Evolutionary conservation across 64 coral and sea anemone species (phyloP), one percentile per base, ranked within the genome.

Genomic region (Pachyseris speciosa): DNA sequence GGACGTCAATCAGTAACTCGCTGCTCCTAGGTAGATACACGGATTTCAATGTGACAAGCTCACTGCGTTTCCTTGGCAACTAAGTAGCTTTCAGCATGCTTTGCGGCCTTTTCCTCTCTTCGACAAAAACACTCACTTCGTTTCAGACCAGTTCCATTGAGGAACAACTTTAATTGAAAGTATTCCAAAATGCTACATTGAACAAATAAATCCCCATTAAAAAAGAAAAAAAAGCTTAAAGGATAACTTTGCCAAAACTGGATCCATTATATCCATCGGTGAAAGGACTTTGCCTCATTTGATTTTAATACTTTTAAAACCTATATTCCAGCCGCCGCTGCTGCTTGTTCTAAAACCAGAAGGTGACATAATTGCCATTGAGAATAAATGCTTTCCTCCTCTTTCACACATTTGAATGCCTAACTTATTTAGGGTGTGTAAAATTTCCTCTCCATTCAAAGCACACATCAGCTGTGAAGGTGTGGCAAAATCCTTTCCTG

Each of bases 371-470:
- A 81, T 81, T 28, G 36, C 51, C 9, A 27, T 36, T 0, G 33
- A 33, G 31, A 27, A 57, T n/a, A 59, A 8, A 49, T 24, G 36
- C 77, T 81, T 81, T 81, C 31, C 53, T 25, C 37, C 52, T 40
- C 40, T 52, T 53, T 81, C 9, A 39, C 77, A 59, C 32, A 33
- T 12, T 40, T 81, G 37, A 81, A 81, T 61, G 33, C 11, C 32
- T 81, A 10, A 40, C 53, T 36, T 33, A 81, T 81, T 81, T 60
- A 24, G 34, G 5, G 16, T 61, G 77, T 81, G 77, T 81, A 81
- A 81, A 81, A 81, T 81, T 81, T 81, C 77, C 5, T 63, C n/a
- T 75, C 43, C 29, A 55, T 81, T 81, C 31, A 81, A 61, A 58
- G 77, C 77, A 3, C 26, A 28, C 77, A 63, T 81, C 77, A 61